A percentile compares a stretch with the other conserved stretches of the same genome.
Evolutionary conservation across 2,113 vertebrate species (phyloP).

Genomic region (Mormyrus lacerda): DNA sequence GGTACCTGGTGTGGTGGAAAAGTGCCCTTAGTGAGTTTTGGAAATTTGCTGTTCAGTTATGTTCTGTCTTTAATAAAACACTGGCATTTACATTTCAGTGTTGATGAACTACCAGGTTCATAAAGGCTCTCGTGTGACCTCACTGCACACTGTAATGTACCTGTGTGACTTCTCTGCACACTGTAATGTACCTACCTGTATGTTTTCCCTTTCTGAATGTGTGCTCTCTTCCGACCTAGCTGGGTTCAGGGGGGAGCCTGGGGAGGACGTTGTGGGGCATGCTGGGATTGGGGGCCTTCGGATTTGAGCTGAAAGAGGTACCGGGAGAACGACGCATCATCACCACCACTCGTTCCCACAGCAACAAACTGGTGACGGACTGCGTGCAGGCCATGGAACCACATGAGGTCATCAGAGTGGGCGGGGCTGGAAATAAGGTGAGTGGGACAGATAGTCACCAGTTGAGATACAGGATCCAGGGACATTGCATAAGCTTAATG

Average conservation of each 20-base stretch:
- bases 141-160: neutral
- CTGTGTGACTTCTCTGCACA: neutral
- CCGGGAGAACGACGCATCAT: slow-evolving; percentile 76
- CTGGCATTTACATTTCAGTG: neutral
- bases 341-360: slow-evolving; percentile 88
- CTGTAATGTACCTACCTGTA: neutral
- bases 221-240: slow-evolving; percentile 48
- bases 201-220: neutral
- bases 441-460: neutral
- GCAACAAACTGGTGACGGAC: slow-evolving; percentile 80
- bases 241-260: slow-evolving; percentile 63
- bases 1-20: too few species aligned
- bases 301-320: slow-evolving; percentile 81
- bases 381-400: slow-evolving; percentile 84
- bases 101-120: neutral
- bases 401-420: slow-evolving; percentile 77
- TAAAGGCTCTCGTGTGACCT: neutral
- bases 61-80: neutral
- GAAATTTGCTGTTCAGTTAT: neutral
- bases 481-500: neutral
- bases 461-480: neutral
- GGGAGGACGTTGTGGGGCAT: slow-evolving; percentile 94
- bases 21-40: neutral
- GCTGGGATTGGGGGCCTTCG: slow-evolving; percentile 81
- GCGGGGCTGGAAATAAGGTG: slow-evolving; percentile 97